Evolutionary conservation across 1,140 invertebrate species (phyloP).

Genomic region (Bicyclus anynana): DNA sequence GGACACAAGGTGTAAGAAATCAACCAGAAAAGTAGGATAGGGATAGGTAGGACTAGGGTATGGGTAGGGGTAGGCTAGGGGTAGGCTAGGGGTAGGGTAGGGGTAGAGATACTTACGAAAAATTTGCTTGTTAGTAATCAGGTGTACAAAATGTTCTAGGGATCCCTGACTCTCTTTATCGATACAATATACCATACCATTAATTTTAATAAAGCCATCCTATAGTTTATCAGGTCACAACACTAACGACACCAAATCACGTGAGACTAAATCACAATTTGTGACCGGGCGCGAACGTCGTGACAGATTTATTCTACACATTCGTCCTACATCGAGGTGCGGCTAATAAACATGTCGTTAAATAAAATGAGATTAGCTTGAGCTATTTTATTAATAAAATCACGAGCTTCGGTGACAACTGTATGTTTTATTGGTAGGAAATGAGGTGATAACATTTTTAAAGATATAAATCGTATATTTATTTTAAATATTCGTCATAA

Average conservation of each 20-base stretch:
- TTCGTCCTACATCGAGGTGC: constrained; percentile 60
- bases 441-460: neutral
- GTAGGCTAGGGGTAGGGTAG: too few relatives aligned
- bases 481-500: too few relatives aligned
- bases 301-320: constrained; percentile 68
- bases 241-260: constrained; percentile 35
- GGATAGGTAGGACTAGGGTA: too few relatives aligned
- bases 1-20: too few relatives aligned
- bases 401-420: constrained; percentile 8
- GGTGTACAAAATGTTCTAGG: too few relatives aligned
- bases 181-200: neutral
- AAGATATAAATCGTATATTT: too few relatives aligned
- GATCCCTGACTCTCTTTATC: neutral
- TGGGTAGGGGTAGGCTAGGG: too few relatives aligned
- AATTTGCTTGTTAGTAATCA: too few relatives aligned
- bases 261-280: constrained; percentile 67
- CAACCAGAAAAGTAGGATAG: too few relatives aligned
- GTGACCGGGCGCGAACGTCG: constrained; percentile 56
- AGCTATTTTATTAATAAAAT: constrained; percentile 33
- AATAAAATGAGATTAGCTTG: constrained; percentile 38
- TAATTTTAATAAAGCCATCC: constrained; percentile 1
- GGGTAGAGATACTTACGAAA: too few relatives aligned
- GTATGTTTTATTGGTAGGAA: constrained; percentile 13
- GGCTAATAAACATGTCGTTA: constrained; percentile 68
- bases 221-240: constrained; percentile 18